phyloP scores from a whole-genome alignment of 2,113 vertebrate species.

The Hippoglossus stenolepis region DNA sequence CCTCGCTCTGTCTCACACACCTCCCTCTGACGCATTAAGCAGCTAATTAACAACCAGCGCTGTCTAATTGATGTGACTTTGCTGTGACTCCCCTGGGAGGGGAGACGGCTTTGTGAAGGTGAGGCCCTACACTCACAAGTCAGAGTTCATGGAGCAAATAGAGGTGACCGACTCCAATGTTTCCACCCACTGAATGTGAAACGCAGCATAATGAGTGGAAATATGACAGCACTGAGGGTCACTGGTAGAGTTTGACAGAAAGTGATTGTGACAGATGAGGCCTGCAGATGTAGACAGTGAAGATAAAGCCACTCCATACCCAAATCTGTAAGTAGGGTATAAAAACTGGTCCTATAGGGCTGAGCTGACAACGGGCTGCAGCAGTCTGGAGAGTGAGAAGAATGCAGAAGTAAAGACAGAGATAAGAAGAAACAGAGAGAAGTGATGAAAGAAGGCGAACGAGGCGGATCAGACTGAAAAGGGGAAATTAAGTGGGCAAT shows the following conservation, averaged over 20 bases:
- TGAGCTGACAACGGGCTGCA: not conserved
- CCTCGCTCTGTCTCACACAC: not conserved
- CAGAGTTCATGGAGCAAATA: slow-evolving; percentile 41
- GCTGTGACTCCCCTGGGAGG: slow-evolving; percentile 27
- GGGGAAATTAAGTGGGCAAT: not conserved
- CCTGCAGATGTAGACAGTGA: not conserved
- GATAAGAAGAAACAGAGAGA: not conserved
- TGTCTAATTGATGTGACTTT: slow-evolving; percentile 53
- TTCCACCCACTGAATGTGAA: slow-evolving; percentile 26
- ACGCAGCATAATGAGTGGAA: slow-evolving; percentile 3
- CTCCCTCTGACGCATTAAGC: slow-evolving; percentile 11
- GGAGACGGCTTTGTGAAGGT: slow-evolving; percentile 7
- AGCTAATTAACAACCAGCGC: slow-evolving; percentile 31
- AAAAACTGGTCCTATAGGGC: not conserved
- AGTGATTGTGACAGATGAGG: not conserved
- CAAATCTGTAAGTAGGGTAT: not conserved
- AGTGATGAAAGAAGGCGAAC: not conserved
- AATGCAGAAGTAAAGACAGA: not conserved
- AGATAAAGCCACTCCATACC: not conserved
- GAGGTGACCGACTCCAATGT: slow-evolving; percentile 27
- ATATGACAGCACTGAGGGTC: slow-evolving; percentile 12
- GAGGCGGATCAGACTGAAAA: not conserved
- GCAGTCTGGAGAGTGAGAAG: not conserved
- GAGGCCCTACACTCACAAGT: slow-evolving; percentile 13
- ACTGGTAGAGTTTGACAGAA: slow-evolving; percentile 8